A percentile compares a stretch with the other conserved stretches of the same genome.
These are phyloP conservation scores for Malurus splendens DNA, from an alignment of 2,797 vertebrate species.

Conservation along the genomic window DNA sequence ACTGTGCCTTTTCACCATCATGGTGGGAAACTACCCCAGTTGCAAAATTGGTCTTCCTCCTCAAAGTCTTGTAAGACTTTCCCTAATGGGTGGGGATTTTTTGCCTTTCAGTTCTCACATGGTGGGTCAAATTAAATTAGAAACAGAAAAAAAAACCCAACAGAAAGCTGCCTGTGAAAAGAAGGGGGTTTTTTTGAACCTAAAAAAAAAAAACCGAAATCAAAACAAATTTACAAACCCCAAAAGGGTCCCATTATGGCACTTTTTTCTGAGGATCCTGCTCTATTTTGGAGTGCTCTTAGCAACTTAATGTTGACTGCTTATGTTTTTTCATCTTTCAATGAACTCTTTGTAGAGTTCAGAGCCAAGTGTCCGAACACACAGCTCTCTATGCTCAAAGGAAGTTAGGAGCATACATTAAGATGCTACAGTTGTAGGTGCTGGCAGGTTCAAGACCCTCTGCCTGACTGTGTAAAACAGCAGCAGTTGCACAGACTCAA, in stretches of 20 bases:
- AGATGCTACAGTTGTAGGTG: rapidly evolving
- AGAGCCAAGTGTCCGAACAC: background rate
- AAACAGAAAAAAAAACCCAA: background rate
- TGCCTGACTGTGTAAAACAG: background rate
- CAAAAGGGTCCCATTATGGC: background rate
- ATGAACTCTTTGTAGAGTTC: background rate
- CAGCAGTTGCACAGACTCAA: background rate
- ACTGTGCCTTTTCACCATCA: background rate
- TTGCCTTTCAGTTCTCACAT: background rate
- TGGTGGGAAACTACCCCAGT: background rate
- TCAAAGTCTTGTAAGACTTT: slow-evolving; percentile 10
- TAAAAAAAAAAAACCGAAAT: no score
- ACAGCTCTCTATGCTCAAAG: background rate
- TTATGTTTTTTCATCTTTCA: background rate
- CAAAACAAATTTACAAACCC: no score
- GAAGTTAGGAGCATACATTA: background rate
- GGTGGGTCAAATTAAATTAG: background rate
- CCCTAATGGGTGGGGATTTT: slow-evolving; percentile 17
- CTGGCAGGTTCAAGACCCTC: background rate
- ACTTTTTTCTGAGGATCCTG: background rate
- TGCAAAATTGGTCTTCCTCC: slow-evolving; percentile 28
- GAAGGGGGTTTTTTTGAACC: background rate
- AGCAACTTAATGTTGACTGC: background rate
- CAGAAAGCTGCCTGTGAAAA: background rate
- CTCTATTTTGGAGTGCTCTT: background rate